phyloP scores from a whole-genome alignment of 2,113 vertebrate genomes.

The Neogobius melanostomus region DNA sequence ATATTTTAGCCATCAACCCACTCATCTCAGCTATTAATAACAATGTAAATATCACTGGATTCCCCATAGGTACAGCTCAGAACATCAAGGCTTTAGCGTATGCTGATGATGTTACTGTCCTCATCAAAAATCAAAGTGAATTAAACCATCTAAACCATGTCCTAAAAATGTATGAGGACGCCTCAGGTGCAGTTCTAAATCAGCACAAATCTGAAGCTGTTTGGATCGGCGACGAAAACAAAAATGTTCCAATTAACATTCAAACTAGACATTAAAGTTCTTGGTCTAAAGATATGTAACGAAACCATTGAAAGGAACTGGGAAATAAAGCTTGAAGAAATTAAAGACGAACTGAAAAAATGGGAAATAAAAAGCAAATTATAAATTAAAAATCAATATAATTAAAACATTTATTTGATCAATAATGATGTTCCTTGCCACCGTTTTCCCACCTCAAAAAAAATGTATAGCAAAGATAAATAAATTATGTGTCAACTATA shows the following conservation, averaged over 20 bases:
- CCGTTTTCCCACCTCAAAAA: too few relatives aligned
- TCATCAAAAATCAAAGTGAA: neutral
- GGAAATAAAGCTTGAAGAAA: neutral
- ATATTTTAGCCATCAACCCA: neutral
- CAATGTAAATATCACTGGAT: neutral
- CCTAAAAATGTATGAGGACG: neutral
- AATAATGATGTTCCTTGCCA: neutral
- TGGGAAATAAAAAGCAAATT: neutral
- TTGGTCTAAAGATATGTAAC: neutral
- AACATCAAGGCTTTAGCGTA: neutral
- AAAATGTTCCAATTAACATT: neutral
- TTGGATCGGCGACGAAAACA: neutral
- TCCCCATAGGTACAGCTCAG: too few relatives aligned
- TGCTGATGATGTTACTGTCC: neutral
- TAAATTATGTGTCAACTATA: too few relatives aligned
- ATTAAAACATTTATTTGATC: neutral
- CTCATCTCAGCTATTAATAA: neutral
- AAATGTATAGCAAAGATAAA: too few relatives aligned
- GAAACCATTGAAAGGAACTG: neutral
- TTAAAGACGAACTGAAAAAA: neutral
- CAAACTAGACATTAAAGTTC: neutral
- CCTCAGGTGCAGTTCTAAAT: neutral
- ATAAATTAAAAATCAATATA: neutral
- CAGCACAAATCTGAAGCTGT: neutral
- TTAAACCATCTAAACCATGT: neutral